Conservation (phyloP, 2,113 vertebrate species). For the Alethe castanea region DNA sequence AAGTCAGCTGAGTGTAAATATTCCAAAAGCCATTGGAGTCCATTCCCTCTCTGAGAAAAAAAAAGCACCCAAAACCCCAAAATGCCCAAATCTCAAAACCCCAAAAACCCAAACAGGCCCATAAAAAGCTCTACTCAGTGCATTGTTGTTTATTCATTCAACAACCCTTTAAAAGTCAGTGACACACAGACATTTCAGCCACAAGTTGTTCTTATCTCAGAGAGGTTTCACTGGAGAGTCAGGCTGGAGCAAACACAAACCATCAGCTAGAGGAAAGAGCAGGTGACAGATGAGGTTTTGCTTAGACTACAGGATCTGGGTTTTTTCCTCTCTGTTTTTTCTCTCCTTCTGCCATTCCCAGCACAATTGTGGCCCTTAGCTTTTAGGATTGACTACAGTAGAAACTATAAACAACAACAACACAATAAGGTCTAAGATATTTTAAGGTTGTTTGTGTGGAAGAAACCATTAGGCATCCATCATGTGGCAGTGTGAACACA, state of each 20-base stretch:
- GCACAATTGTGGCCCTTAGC: background rate
- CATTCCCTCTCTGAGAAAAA: background rate
- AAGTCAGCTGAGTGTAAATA: background rate
- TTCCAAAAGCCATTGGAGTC: background rate
- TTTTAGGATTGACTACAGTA: background rate
- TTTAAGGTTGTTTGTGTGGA: constrained; percentile 24
- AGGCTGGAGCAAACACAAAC: background rate
- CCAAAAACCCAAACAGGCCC: background rate
- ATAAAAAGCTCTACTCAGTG: background rate
- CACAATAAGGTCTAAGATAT: constrained; percentile 9
- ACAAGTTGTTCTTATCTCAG: background rate
- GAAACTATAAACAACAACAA: background rate
- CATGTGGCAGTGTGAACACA: background rate
- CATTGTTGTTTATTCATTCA: background rate
- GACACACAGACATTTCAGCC: background rate
- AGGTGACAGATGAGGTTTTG: background rate
- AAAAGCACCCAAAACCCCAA: background rate
- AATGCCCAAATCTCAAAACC: accelerated
- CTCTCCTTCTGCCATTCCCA: background rate
- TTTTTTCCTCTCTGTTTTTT: background rate
- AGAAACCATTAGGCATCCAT: background rate
- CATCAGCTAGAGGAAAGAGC: background rate
- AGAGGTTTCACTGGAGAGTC: background rate
- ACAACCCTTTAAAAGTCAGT: background rate
- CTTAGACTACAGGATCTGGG: background rate